phyloP scores from a whole-genome alignment of 2,888 invertebrate species.

The Kuschelorhynchus macadamiae region DNA sequence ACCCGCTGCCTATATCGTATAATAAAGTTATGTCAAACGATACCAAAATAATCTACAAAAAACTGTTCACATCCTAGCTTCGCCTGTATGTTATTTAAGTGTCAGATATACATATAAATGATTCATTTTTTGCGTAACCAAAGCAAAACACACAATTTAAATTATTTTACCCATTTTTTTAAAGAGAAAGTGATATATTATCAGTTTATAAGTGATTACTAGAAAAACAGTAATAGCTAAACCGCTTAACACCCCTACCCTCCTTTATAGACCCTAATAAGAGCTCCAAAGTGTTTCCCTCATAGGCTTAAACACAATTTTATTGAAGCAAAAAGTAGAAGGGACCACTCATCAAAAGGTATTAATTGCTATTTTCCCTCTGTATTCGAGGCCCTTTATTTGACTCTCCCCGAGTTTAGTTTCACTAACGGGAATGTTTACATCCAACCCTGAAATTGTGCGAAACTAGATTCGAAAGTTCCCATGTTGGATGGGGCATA shows the following conservation, averaged over 20 bases:
- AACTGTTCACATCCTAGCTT: too few relatives aligned
- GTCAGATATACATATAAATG: too few relatives aligned
- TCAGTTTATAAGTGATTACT: too few relatives aligned
- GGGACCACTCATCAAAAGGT: constrained; percentile 30
- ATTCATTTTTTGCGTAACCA: too few relatives aligned
- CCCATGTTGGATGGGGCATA: constrained; percentile 27
- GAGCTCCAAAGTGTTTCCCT: constrained; percentile 15
- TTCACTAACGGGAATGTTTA: constrained; percentile 34
- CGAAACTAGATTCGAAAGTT: constrained; percentile 30
- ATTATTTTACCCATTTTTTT: too few relatives aligned
- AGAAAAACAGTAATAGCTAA: too few relatives aligned
- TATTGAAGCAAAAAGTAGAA: constrained; percentile 35
- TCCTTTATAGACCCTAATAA: neutral
- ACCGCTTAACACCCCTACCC: neutral
- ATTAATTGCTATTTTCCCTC: constrained; percentile 32
- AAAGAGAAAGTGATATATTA: too few relatives aligned
- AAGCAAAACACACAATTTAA: too few relatives aligned
- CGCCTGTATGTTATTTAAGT: too few relatives aligned
- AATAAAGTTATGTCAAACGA: too few relatives aligned
- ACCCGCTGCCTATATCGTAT: too few relatives aligned
- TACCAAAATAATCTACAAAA: too few relatives aligned
- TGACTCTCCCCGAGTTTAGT: constrained; percentile 30
- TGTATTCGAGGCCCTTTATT: constrained; percentile 20
- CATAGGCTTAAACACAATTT: constrained; percentile 19
- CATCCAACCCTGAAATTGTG: constrained; percentile 36